A percentile compares a stretch with the other conserved stretches of the same genome.
Evolutionary conservation across 2,888 invertebrate genomes (phyloP).

Genomic region (Ophion obscuratus): DNA sequence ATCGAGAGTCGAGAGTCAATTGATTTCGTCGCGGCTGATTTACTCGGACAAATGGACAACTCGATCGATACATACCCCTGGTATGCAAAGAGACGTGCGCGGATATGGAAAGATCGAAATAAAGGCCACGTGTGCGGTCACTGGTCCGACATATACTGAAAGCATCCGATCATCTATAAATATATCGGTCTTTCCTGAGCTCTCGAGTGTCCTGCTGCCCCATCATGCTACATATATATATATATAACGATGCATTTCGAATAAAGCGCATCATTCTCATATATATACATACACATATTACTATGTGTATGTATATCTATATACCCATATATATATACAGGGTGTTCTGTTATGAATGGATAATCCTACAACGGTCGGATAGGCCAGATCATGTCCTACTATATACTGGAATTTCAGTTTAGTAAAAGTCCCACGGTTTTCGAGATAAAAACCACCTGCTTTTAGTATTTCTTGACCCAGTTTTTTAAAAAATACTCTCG

Average conservation of each 20-base stretch:
- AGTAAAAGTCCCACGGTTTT: too few relatives aligned
- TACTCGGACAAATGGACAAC: constrained; percentile 60
- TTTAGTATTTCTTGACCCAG: too few relatives aligned
- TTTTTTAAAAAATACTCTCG: too few relatives aligned
- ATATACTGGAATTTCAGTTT: too few relatives aligned
- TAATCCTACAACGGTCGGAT: too few relatives aligned
- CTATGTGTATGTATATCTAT: too few relatives aligned
- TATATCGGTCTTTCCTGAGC: constrained; percentile 10
- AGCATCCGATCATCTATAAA: constrained; percentile 51
- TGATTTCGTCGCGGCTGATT: constrained; percentile 66
- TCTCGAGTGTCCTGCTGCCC: constrained; percentile 38
- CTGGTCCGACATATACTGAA: constrained; percentile 40
- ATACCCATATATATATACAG: too few relatives aligned
- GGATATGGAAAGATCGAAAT: constrained; percentile 31
- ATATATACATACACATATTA: too few relatives aligned
- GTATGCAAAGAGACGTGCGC: constrained; percentile 1
- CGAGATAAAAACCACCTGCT: too few relatives aligned
- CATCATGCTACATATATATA: constrained; percentile 35
- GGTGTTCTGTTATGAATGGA: too few relatives aligned
- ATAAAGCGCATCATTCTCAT: constrained; percentile 20
- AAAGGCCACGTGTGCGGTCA: constrained; percentile 50
- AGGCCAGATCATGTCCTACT: too few relatives aligned
- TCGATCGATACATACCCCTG: constrained; percentile 44
- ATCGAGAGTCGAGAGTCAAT: constrained; percentile 59
- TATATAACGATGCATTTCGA: constrained; percentile 24